These are phyloP conservation scores for Thamnophis sirtalis DNA, from an alignment of 2,113 vertebrate genomes.

Conservation along the genomic window DNA sequence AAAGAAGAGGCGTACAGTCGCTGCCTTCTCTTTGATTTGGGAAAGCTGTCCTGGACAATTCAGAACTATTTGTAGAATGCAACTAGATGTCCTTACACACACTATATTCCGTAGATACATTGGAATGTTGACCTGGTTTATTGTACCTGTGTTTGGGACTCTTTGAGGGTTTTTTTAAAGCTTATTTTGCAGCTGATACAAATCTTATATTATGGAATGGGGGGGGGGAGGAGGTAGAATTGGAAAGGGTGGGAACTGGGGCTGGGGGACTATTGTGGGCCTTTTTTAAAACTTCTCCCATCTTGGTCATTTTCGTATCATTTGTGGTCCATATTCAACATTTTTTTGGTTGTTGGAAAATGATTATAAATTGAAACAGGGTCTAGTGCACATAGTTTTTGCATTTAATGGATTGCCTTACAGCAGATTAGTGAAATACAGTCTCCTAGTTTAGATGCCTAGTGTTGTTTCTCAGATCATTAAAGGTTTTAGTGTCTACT, in stretches of 20 bases:
- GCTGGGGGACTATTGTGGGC: not conserved
- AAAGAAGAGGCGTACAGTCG: constrained; percentile 38
- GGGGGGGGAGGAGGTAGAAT: not conserved
- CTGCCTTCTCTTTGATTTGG: constrained; percentile 52
- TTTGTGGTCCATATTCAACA: constrained; percentile 49
- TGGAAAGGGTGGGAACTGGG: not conserved
- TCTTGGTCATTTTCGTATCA: constrained; percentile 29
- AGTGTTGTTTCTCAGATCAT: not conserved
- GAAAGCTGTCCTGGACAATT: constrained; percentile 46
- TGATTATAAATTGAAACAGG: constrained; percentile 33
- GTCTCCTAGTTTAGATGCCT: not conserved
- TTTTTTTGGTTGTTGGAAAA: constrained; percentile 43
- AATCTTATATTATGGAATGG: constrained; percentile 21
- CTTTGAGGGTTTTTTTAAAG: constrained; percentile 38
- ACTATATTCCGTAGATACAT: constrained; percentile 44
- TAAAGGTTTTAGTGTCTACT: not conserved
- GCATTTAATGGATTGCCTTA: not conserved
- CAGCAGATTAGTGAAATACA: constrained; percentile 17
- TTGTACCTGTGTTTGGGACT: constrained; percentile 40
- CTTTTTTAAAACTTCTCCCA: constrained; percentile 36
- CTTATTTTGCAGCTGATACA: constrained; percentile 41
- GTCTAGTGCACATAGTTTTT: not conserved
- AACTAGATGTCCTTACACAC: constrained; percentile 44
- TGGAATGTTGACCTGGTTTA: constrained; percentile 43
- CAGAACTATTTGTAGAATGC: constrained; percentile 38